Evolutionary conservation across 2,888 invertebrate species (phyloP), one percentile per base, ranked within the genome.

Genomic region (Zaprionus lineosus): DNA sequence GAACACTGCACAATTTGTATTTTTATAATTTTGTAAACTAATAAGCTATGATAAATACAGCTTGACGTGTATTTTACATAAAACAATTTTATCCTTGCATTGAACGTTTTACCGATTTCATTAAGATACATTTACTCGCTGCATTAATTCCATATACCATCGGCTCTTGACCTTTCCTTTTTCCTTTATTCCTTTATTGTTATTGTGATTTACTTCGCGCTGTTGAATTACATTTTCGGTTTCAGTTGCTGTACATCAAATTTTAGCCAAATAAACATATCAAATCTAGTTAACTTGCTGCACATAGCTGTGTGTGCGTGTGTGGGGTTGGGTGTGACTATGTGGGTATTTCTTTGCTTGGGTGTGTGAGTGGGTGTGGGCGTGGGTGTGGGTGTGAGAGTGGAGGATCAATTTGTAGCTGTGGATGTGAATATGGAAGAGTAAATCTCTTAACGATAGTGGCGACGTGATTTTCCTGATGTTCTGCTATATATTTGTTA

Each of bases 31-130:
- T 9, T 57, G 16, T 31, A 24, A 28, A 59, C 37, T 46, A 39
- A 59, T n/a, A n/a, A n/a, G n/a, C n/a, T n/a, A n/a, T 58, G 47
- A 60, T 60, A 60, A 58, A 50, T 36, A 61, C 63, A 68, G 44
- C 52, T 41, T 16, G 34, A n/a, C 31, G 40, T 46, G 68, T 63
- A 60, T 51, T 44, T 51, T 67, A 15, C 28, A 39, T 36, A 12
- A 34, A 43, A 39, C 61, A 51, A 37, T 18, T 24, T 24, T n/a
- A 24, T 24, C n/a, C 12, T 11, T 11, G 11, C 29, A 29, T 29
- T 3, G 21, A 21, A 7, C 21, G 3, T n/a, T n/a, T n/a, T n/a
- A n/a, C n/a, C n/a, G n/a, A n/a, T n/a, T n/a, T n/a, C n/a, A n/a
- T n/a, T n/a, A n/a, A n/a, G n/a, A n/a, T n/a, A n/a, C n/a, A n/a